phyloP scores from a whole-genome alignment of 2,888 invertebrate genomes.

The Cephus sareptanus region DNA sequence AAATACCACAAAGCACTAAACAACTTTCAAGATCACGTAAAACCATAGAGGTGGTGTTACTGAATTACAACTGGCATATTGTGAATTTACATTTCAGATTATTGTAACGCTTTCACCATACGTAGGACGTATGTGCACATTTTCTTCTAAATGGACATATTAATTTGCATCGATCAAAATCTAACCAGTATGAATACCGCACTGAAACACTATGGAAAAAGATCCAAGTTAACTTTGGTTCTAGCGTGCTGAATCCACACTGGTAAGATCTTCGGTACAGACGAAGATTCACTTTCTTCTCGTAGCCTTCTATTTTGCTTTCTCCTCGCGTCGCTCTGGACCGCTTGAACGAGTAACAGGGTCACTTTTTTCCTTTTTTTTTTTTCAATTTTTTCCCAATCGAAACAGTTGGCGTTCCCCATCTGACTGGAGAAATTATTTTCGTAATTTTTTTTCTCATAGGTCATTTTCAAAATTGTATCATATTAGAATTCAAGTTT shows the following conservation, averaged over 20 bases:
- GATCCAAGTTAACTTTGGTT: not conserved
- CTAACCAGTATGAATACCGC: not conserved
- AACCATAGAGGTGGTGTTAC: not conserved
- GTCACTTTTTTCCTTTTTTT: conserved; percentile 13
- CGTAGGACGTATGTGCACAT: not conserved
- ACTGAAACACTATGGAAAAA: not conserved
- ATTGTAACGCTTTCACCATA: not conserved
- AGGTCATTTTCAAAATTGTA: not conserved
- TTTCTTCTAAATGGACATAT: not conserved
- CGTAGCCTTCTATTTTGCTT: conserved; percentile 46
- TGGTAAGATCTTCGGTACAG: not conserved
- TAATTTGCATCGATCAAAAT: not conserved
- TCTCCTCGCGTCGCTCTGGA: conserved; percentile 40
- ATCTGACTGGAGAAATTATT: not conserved
- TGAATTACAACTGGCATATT: not conserved
- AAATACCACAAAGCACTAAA: not conserved
- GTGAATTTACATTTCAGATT: not conserved
- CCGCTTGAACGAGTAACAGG: conserved; percentile 27
- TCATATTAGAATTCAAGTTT: not conserved
- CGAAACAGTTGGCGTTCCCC: not conserved
- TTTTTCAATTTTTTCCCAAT: not conserved
- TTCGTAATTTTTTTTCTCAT: not conserved
- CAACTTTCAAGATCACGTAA: not conserved
- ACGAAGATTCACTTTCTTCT: conserved; percentile 48
- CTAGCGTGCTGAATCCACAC: not conserved